Evolutionary conservation across 2,113 vertebrate species (phyloP).

Genomic region (Chlorodrepanis virens): DNA sequence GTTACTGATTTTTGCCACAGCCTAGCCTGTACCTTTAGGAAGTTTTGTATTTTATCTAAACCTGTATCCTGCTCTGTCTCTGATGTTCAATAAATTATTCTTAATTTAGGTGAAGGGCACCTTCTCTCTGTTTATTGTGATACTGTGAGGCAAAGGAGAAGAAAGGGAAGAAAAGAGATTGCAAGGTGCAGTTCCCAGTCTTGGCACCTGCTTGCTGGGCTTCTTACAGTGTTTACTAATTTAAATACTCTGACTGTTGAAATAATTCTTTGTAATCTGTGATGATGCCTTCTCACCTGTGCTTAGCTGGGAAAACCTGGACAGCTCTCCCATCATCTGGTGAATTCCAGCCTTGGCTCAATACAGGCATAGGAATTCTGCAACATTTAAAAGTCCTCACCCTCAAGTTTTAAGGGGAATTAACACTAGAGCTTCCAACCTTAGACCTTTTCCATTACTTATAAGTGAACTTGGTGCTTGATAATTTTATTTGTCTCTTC

Average conservation of each 20-base stretch:
- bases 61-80: not conserved
- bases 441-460: not conserved
- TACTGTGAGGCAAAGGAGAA: not conserved
- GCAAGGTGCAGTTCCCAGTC: not conserved
- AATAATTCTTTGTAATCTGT: not conserved
- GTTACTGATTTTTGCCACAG: not conserved
- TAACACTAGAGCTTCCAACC: not conserved
- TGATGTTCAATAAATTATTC: not conserved
- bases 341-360: not conserved
- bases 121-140: not conserved
- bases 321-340: not conserved
- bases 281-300: not conserved
- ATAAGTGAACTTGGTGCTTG: not conserved
- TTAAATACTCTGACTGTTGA: not conserved
- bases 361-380: not conserved
- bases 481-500: not conserved
- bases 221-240: not conserved
- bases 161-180: not conserved
- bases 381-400: not conserved
- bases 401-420: not conserved
- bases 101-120: not conserved
- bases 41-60: not conserved
- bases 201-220: not conserved
- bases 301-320: not conserved
- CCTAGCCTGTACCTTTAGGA: not conserved